phyloP scores from a whole-genome alignment of 1,140 invertebrate genomes.

The Holcopasites calliopsidis region DNA sequence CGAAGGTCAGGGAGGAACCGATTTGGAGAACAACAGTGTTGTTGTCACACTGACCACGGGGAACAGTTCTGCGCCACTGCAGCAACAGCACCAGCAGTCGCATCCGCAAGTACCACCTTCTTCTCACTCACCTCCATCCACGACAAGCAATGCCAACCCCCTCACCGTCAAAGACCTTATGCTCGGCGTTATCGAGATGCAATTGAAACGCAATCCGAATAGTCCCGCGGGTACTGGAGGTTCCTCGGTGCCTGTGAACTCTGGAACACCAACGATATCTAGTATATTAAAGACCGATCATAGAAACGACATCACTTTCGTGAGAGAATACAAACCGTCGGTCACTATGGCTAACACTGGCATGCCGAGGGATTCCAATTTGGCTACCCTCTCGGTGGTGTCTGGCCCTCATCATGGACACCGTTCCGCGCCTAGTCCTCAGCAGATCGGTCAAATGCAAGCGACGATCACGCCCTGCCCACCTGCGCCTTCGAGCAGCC shows the following conservation, averaged over 20 bases:
- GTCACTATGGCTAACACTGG: conserved; percentile 68
- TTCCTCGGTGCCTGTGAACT: conserved; percentile 72
- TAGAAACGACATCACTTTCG: conserved; percentile 80
- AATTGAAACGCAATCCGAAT: conserved; percentile 83
- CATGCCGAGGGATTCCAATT: conserved; percentile 79
- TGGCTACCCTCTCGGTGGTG: conserved; percentile 86
- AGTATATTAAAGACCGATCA: conserved; percentile 83
- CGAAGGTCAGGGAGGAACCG: conserved; percentile 83
- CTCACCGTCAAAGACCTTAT: conserved; percentile 88
- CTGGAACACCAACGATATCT: conserved; percentile 83
- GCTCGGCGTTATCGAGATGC: conserved; percentile 87
- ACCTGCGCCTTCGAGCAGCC: conserved; percentile 65
- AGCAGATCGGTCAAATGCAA: conserved; percentile 81
- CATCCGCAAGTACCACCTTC: conserved; percentile 72
- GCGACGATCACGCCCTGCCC: conserved; percentile 85
- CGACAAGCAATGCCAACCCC: conserved; percentile 77
- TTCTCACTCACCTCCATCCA: conserved; percentile 79
- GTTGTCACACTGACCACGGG: conserved; percentile 69
- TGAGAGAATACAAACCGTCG: conserved; percentile 78
- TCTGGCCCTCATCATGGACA: conserved; percentile 74
- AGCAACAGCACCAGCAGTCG: conserved; percentile 62
- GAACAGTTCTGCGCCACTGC: conserved; percentile 52
- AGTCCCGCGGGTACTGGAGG: conserved; percentile 72
- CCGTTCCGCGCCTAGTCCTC: conserved; percentile 74
- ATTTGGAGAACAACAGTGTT: conserved; percentile 72